A percentile compares a stretch with the other conserved stretches of the same genome.
These are phyloP conservation scores for Ophion slaviceki DNA, from an alignment of 2,888 invertebrate species.

Conservation along the genomic window DNA sequence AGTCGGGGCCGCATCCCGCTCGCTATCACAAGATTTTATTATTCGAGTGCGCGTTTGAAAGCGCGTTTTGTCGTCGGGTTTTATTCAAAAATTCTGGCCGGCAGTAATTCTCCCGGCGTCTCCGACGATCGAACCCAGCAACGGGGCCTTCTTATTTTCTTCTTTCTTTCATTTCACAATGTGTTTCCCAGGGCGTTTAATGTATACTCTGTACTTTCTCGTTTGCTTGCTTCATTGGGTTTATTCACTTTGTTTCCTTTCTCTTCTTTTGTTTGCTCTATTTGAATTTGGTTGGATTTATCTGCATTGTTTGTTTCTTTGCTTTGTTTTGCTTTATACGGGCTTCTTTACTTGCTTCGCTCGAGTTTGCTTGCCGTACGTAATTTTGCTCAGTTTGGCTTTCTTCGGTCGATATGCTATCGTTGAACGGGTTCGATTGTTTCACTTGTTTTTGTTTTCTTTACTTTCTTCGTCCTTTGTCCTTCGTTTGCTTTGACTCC, in stretches of 20 bases:
- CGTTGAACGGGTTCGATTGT: no score
- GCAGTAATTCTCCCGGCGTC: neutral
- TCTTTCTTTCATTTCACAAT: neutral
- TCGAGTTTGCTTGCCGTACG: neutral
- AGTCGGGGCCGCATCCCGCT: neutral
- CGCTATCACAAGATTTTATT: conserved; percentile 74
- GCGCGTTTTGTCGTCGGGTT: conserved; percentile 70
- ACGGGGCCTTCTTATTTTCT: neutral
- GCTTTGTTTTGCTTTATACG: neutral
- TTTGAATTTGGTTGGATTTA: neutral
- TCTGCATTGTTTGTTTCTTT: neutral
- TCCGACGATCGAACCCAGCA: neutral
- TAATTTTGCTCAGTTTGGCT: neutral
- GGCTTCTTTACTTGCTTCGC: neutral
- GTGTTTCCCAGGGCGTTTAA: neutral
- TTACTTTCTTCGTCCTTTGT: no score
- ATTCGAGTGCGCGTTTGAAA: conserved; percentile 73
- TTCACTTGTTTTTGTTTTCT: no score
- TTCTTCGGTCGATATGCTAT: no score
- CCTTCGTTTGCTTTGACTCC: no score
- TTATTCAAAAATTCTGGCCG: conserved; percentile 80
- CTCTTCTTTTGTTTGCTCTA: neutral
- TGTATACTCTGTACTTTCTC: conserved; percentile 8
- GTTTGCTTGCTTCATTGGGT: conserved; percentile 2
- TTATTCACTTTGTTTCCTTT: neutral